Conservation (phyloP, 2,888 invertebrate species). For the Mayetiola destructor region DNA sequence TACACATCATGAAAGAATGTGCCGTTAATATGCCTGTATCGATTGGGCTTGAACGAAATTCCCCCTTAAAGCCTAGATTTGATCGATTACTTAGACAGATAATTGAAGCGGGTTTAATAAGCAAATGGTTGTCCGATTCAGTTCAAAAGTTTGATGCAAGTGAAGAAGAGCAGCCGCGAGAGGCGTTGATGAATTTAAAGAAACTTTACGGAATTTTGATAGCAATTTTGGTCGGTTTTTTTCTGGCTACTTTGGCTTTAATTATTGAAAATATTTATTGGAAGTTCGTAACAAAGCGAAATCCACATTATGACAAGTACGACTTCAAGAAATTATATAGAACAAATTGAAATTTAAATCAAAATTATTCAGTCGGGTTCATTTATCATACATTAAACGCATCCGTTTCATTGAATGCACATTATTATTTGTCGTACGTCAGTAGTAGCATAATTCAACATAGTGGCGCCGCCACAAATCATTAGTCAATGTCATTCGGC, state of each 20-base stretch:
- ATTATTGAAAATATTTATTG: constrained; percentile 52
- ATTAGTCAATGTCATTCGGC: neutral
- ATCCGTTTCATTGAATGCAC: neutral
- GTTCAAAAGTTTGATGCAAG: constrained; percentile 44
- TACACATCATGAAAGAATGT: constrained; percentile 74
- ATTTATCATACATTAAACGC: constrained; percentile 11
- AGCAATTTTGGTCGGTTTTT: constrained; percentile 54
- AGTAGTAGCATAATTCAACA: too few relatives aligned
- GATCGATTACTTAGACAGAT: constrained; percentile 52
- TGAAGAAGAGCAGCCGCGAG: constrained; percentile 46
- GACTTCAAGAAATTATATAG: neutral
- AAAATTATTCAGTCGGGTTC: neutral
- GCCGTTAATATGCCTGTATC: constrained; percentile 68
- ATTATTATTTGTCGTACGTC: too few relatives aligned
- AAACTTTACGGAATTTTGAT: constrained; percentile 67
- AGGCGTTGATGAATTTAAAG: constrained; percentile 60
- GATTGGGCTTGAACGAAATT: constrained; percentile 67
- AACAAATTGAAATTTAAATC: neutral
- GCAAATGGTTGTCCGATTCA: constrained; percentile 66
- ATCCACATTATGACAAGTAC: constrained; percentile 60
- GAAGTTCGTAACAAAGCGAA: constrained; percentile 45
- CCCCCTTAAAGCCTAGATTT: constrained; percentile 54
- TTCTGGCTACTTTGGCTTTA: constrained; percentile 42
- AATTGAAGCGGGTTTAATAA: constrained; percentile 59
- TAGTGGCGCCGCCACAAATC: neutral